A percentile compares a stretch with the other conserved stretches of the same genome.
These are phyloP conservation scores for Ammodytes marinus DNA, from an alignment of 2,113 vertebrate genomes.

Conservation along the genomic window DNA sequence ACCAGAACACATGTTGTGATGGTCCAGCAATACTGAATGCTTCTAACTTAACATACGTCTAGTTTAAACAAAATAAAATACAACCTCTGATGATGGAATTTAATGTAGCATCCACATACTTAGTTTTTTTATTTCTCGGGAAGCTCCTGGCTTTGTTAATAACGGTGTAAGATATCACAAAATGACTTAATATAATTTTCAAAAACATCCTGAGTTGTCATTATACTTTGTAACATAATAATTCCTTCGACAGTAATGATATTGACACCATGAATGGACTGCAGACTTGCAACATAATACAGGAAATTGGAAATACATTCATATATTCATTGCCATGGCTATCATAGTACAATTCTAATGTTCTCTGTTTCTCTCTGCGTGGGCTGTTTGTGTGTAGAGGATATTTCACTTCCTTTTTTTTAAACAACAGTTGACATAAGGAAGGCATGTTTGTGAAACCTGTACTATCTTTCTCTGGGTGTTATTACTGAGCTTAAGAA, in stretches of 20 bases:
- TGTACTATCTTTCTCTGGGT: not conserved
- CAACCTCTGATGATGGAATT: slow-evolving; percentile 32
- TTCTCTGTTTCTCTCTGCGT: slow-evolving; percentile 19
- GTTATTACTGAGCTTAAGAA: not conserved
- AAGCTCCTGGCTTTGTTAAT: not conserved
- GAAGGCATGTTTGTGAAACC: slow-evolving; percentile 27
- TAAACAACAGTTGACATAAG: not conserved
- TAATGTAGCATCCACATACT: not conserved
- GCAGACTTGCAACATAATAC: slow-evolving; percentile 5
- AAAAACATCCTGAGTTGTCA: slow-evolving; percentile 10
- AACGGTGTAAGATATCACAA: not conserved
- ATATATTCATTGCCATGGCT: not conserved
- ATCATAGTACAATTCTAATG: not conserved
- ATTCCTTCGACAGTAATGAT: not conserved
- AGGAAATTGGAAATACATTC: not conserved
- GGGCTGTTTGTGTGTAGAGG: slow-evolving; percentile 6
- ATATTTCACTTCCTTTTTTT: slow-evolving; percentile 48
- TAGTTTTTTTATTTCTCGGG: not conserved
- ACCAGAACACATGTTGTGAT: slow-evolving; percentile 37
- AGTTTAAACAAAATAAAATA: slow-evolving; percentile 41
- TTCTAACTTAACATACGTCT: slow-evolving; percentile 15
- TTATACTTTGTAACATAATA: not conserved
- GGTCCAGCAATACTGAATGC: slow-evolving; percentile 13
- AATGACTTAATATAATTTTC: slow-evolving; percentile 9
- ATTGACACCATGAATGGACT: not conserved